phyloP scores from a whole-genome alignment of 2,113 vertebrate genomes.

The Eretmochelys imbricata region DNA sequence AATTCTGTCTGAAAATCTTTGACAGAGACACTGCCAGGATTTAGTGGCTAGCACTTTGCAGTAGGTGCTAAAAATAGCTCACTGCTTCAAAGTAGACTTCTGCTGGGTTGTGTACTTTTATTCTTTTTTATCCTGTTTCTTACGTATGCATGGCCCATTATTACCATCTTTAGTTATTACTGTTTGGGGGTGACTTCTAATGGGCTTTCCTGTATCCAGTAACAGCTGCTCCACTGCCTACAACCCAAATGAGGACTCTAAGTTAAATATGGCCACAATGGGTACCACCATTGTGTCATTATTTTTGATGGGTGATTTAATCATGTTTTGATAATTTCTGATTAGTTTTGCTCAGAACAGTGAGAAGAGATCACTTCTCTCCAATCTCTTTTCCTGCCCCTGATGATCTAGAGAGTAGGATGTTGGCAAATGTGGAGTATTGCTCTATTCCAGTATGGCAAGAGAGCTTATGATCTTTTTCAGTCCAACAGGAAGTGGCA shows the following conservation, averaged over 20 bases:
- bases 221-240: not conserved
- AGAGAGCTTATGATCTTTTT: not conserved
- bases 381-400: slow-evolving; percentile 38
- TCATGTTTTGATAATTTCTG: not conserved
- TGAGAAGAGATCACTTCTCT: not conserved
- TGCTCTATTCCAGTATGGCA: not conserved
- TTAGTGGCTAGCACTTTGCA: not conserved
- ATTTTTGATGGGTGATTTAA: not conserved
- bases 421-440: not conserved
- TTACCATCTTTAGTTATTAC: not conserved
- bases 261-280: not conserved
- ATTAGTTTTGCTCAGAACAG: slow-evolving; percentile 16
- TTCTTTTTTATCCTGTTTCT: not conserved
- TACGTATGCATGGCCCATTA: not conserved
- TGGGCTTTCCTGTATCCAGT: not conserved
- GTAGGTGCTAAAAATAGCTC: not conserved
- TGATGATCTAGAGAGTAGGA: not conserved
- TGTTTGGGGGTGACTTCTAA: not conserved
- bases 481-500: not conserved
- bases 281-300: not conserved
- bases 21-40: accelerated
- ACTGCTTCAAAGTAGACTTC: not conserved
- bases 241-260: not conserved
- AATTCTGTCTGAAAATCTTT: not conserved
- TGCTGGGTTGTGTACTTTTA: not conserved